These are phyloP conservation scores for Distichodus sexfasciatus DNA, from an alignment of 2,797 vertebrate species.

Conservation along the genomic window DNA sequence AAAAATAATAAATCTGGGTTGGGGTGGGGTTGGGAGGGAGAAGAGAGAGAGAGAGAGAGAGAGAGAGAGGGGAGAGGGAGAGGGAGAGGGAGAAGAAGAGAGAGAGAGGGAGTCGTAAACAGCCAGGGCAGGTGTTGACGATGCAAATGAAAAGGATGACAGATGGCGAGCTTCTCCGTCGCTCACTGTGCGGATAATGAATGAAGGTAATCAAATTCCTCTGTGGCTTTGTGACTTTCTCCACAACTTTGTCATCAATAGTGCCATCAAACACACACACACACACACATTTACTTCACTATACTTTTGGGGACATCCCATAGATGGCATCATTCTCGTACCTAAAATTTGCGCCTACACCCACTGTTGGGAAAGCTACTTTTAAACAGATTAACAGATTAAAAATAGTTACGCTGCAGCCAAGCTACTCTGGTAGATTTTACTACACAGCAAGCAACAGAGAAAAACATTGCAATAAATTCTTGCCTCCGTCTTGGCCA, in stretches of 20 bases:
- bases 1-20: conserved; percentile 47
- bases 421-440: no score
- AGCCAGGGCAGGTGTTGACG: conserved; percentile 99
- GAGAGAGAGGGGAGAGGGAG: conserved; percentile 28
- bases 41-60: conserved; percentile 41
- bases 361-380: no score
- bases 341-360: no score
- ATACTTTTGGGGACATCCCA: no score
- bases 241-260: conserved; percentile 90
- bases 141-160: conserved; percentile 99
- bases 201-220: conserved; percentile 99
- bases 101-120: conserved; percentile 83
- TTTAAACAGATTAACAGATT: no score
- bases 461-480: no score
- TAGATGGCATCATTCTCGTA: no score
- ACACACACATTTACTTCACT: no score
- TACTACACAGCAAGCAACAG: no score
- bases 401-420: no score
- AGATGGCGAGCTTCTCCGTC: conserved; percentile 97
- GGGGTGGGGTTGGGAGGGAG: no score
- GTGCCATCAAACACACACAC: conserved; percentile 70
- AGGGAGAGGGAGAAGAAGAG: conserved; percentile 44
- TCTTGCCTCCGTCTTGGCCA: no score
- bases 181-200: conserved; percentile 97
- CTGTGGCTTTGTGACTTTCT: conserved; percentile 96